A percentile compares a stretch with the other conserved stretches of the same genome.
Conservation (phyloP, 1,140 invertebrate species). For the Danaus melanippus region DNA sequence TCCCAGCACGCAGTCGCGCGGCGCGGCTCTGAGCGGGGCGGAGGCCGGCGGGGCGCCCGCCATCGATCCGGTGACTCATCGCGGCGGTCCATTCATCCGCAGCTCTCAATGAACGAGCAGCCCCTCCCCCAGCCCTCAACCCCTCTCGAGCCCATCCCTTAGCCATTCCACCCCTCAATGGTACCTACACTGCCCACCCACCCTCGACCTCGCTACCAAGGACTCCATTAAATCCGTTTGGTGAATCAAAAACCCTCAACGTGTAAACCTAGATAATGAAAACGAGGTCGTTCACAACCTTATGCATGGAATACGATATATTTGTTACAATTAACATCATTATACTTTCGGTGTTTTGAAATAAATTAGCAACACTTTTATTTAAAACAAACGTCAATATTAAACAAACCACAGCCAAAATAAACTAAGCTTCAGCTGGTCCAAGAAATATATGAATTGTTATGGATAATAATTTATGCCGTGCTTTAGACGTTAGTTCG, state of each 20-base stretch:
- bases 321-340: no score
- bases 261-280: slow-evolving; percentile 36
- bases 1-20: slow-evolving; percentile 33
- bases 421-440: no score
- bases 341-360: no score
- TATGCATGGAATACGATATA: no score
- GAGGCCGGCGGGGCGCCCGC: slow-evolving; percentile 19
- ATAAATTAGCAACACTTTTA: no score
- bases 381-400: no score
- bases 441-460: no score
- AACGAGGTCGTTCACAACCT: slow-evolving; percentile 23
- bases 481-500: no score
- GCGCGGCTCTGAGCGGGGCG: slow-evolving; percentile 13
- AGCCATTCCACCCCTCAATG: background rate
- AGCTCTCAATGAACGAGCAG: slow-evolving; percentile 61
- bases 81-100: slow-evolving; percentile 60
- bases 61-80: slow-evolving; percentile 65
- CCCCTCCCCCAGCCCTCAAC: slow-evolving; percentile 21
- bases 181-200: slow-evolving; percentile 12
- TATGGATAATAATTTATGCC: no score
- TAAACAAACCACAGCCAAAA: no score
- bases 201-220: slow-evolving; percentile 46
- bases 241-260: slow-evolving; percentile 45
- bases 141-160: slow-evolving; percentile 18
- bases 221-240: slow-evolving; percentile 50